Conservation (phyloP, 2,113 vertebrate genomes). For the Pholis gunnellus region DNA sequence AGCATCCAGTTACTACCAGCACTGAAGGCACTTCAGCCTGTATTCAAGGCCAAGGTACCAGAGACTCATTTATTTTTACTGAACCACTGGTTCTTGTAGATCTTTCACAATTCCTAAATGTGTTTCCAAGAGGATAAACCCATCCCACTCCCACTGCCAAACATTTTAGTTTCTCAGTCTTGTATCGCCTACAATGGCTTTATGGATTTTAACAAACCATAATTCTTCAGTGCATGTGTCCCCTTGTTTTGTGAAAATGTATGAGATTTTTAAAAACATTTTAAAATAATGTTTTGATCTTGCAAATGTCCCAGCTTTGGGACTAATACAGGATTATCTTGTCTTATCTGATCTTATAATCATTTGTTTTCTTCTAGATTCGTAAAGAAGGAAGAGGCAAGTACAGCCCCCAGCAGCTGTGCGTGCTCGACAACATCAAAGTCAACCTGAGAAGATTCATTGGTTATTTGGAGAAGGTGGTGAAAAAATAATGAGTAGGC, state of each 20-base stretch:
- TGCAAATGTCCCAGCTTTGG: too few species aligned
- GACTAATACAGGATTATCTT: too few species aligned
- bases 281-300: too few species aligned
- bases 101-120: background rate
- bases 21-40: constrained; percentile 92
- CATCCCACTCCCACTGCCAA: background rate
- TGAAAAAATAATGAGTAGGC: constrained; percentile 78
- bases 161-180: background rate
- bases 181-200: too few species aligned
- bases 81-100: background rate
- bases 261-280: background rate
- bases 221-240: background rate
- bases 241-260: background rate
- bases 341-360: too few species aligned
- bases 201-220: background rate
- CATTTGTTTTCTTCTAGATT: constrained; percentile 82
- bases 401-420: constrained; percentile 91
- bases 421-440: constrained; percentile 95
- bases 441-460: constrained; percentile 96
- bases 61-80: background rate
- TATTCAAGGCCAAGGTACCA: constrained; percentile 92
- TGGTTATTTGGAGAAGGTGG: constrained; percentile 90
- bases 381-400: constrained; percentile 92
- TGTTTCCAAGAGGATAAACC: background rate
- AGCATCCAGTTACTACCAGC: constrained; percentile 88